Base-by-base conservation (phyloP, 2,888 invertebrate species). In the Trachelus tabidus region DNA sequence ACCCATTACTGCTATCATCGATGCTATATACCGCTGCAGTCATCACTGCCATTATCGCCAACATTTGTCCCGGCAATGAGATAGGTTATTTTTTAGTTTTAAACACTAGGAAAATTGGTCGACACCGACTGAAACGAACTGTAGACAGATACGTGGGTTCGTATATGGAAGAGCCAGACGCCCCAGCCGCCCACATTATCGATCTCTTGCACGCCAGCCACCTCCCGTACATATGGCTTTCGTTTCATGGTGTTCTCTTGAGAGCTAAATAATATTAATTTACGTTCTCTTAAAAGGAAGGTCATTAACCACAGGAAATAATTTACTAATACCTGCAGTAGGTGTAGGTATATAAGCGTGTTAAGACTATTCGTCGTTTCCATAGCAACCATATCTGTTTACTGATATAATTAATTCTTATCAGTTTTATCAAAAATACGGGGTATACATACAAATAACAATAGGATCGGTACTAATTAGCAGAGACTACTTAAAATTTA, bases 121-220 rank as follows among this genome's bases (percentile, higher is more conserved):
- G 23, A 56, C 56, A 56, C 6, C 56, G 56, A 56, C 56, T 56
- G 56, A 56, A 56, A 23, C 23, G 56, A 56, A 9, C 56, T 56
- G 23, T 23, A 71, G 71, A 71, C 3, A 1, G 71, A 34, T 71
- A 71, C 71, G 71, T 71, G 30, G 71, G 34, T 30, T 56, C 56
- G 9, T 33, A 31, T 71, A 31, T 33, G 71, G 71, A 33, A 31
- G 33, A 34, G 33, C 71, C 31, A 71, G 71, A 31, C 71, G 71
- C 12, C 71, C 71, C 31, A 34, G 15, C 71, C 71, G 71, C 71
- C 34, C 71, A 31, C 71, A 71, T 34, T 71, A 77, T 77, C 77
- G 77, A 77, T 77, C 77, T 77, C 77, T 69, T 75, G 77, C 77
- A 77, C 69, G 77, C 71, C 74, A 75, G 74, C 77, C 73, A 73